Conservation (phyloP, 2,888 invertebrate species). For the Coecobrya sp. region DNA sequence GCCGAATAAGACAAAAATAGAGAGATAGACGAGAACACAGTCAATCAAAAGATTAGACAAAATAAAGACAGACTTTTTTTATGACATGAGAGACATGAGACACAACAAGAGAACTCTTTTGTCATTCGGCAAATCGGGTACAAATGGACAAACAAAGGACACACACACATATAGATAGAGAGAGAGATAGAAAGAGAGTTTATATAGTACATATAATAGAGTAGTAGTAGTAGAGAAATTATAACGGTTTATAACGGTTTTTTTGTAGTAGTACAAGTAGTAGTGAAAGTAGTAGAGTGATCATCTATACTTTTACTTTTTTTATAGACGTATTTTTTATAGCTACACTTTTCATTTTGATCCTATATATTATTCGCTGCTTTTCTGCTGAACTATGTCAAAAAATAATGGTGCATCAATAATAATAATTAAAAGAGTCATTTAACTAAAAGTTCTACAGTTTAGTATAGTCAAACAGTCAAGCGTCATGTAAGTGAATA, state of each 20-base stretch:
- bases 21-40: constrained; percentile 65
- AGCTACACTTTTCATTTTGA: too few relatives aligned
- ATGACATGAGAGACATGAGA: constrained; percentile 70
- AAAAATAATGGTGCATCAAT: too few relatives aligned
- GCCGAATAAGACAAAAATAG: constrained; percentile 84
- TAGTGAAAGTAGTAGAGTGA: neutral
- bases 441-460: neutral
- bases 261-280: constrained; percentile 12
- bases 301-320: neutral
- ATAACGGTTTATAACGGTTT: constrained; percentile 15
- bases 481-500: neutral
- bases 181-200: constrained; percentile 80
- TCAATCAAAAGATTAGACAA: constrained; percentile 75
- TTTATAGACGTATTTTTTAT: too few relatives aligned
- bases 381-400: neutral
- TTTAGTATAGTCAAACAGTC: neutral
- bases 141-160: constrained; percentile 86
- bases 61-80: constrained; percentile 59
- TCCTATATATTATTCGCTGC: constrained; percentile 14
- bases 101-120: constrained; percentile 82
- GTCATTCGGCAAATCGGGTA: constrained; percentile 86
- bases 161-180: constrained; percentile 84
- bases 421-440: neutral
- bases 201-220: constrained; percentile 72
- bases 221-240: constrained; percentile 66